Conservation (phyloP, 2,888 invertebrate genomes). For the Drosophila monieri region DNA sequence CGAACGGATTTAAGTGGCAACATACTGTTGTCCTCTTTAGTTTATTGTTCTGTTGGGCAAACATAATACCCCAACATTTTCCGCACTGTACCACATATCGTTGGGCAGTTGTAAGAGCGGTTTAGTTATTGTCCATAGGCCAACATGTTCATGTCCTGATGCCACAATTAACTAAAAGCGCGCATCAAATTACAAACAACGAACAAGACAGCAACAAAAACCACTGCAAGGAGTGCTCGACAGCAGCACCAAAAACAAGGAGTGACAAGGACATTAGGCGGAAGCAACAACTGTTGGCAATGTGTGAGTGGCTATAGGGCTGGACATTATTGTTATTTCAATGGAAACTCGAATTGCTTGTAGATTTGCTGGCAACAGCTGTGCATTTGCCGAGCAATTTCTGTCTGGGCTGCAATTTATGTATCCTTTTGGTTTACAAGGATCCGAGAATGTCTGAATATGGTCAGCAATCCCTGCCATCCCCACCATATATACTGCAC, state of each 20-base stretch:
- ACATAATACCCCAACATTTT: background rate
- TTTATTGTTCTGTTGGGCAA: background rate
- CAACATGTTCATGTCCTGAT: slow-evolving; percentile 70
- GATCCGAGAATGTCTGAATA: slow-evolving; percentile 62
- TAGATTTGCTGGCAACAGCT: slow-evolving; percentile 74
- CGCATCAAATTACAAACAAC: slow-evolving; percentile 77
- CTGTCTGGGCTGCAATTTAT: slow-evolving; percentile 69
- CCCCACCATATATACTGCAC: background rate
- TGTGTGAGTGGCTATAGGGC: slow-evolving; percentile 11
- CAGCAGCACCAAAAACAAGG: slow-evolving; percentile 22
- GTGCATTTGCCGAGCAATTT: slow-evolving; percentile 49
- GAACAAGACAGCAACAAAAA: slow-evolving; percentile 40
- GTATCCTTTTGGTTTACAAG: slow-evolving; percentile 76
- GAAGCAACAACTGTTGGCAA: slow-evolving; percentile 69
- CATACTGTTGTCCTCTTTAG: background rate
- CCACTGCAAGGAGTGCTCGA: slow-evolving; percentile 35
- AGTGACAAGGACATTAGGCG: slow-evolving; percentile 72
- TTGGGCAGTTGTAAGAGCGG: slow-evolving; percentile 44
- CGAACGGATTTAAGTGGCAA: background rate
- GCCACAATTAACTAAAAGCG: slow-evolving; percentile 79
- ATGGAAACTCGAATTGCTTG: slow-evolving; percentile 64
- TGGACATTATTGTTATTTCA: slow-evolving; percentile 70
- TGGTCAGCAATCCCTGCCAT: slow-evolving; percentile 41
- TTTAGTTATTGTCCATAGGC: slow-evolving; percentile 69
- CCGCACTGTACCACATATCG: background rate